A percentile compares a stretch with the other conserved stretches of the same genome.
These are phyloP conservation scores for Amphiprion ocellaris DNA, from an alignment of 2,113 vertebrate species.

Conservation along the genomic window DNA sequence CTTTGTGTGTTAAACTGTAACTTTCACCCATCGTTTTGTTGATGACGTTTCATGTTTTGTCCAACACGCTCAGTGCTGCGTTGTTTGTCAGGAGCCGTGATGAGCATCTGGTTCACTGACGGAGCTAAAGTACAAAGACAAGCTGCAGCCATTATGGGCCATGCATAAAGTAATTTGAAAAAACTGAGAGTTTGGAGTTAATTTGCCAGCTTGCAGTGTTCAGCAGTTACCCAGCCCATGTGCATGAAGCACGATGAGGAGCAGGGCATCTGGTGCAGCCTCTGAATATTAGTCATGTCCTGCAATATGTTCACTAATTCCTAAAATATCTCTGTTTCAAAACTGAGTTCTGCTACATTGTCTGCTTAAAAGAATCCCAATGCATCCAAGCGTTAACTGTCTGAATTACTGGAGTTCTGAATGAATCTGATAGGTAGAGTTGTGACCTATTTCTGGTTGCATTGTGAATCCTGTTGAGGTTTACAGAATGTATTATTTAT, in stretches of 20 bases:
- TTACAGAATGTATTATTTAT: conserved; percentile 10
- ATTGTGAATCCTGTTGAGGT: background rate
- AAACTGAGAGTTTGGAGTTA: conserved; percentile 8
- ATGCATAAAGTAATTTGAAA: conserved; percentile 24
- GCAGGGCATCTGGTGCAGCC: conserved; percentile 38
- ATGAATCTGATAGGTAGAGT: background rate
- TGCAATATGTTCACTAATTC: conserved; percentile 21
- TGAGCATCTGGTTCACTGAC: conserved; percentile 29
- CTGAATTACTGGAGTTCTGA: background rate
- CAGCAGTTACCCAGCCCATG: background rate
- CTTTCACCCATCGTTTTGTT: conserved; percentile 11
- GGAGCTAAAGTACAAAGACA: background rate
- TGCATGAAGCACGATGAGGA: conserved; percentile 11
- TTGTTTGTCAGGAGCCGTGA: conserved; percentile 15
- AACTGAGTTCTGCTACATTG: background rate
- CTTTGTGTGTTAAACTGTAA: conserved; percentile 4
- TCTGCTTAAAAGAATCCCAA: conserved; percentile 13
- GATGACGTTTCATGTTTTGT: conserved; percentile 32
- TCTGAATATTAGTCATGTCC: conserved; percentile 31
- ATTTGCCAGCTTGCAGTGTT: background rate
- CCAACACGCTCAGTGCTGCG: conserved; percentile 11
- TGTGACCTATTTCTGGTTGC: background rate
- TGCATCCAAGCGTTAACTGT: background rate
- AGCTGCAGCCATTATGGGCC: background rate
- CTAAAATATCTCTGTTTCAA: background rate